Evolutionary conservation across 1,140 invertebrate genomes (phyloP).

Genomic region (Drosophila setifemur): DNA sequence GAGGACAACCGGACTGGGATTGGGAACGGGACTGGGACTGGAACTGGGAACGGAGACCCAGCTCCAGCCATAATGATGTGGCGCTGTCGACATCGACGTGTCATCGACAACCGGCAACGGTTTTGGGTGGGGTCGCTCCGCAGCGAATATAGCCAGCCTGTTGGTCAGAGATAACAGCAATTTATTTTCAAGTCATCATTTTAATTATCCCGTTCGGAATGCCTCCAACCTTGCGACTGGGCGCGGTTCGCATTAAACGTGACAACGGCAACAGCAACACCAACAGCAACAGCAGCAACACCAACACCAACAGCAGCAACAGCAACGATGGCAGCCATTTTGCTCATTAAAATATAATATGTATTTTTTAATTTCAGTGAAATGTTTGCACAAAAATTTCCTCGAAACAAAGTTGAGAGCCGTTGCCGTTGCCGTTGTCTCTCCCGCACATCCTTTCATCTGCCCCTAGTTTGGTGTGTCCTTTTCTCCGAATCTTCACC

Average conservation of each 20-base stretch:
- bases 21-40: too few relatives aligned
- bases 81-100: conserved; percentile 71
- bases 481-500: conserved; percentile 16
- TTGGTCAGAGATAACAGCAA: conserved; percentile 82
- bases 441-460: not conserved
- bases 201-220: conserved; percentile 82
- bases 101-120: conserved; percentile 62
- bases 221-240: conserved; percentile 68
- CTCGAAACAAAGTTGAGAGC: conserved; percentile 76
- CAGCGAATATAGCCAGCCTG: conserved; percentile 50
- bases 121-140: conserved; percentile 37
- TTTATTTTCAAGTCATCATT: conserved; percentile 83
- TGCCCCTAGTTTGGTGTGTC: not conserved
- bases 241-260: conserved; percentile 73
- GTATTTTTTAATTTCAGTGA: conserved; percentile 82
- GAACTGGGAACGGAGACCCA: too few relatives aligned
- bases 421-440: conserved; percentile 22
- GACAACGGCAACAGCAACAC: conserved; percentile 55
- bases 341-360: conserved; percentile 83
- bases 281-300: conserved; percentile 24
- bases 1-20: conserved; percentile 13
- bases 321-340: conserved; percentile 61
- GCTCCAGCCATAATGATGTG: conserved; percentile 62
- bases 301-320: conserved; percentile 11
- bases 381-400: conserved; percentile 82